A percentile compares a stretch with the other conserved stretches of the same genome.
Evolutionary conservation across 2,113 vertebrate genomes (phyloP).

Genomic region (Megaleporinus macrocephalus): DNA sequence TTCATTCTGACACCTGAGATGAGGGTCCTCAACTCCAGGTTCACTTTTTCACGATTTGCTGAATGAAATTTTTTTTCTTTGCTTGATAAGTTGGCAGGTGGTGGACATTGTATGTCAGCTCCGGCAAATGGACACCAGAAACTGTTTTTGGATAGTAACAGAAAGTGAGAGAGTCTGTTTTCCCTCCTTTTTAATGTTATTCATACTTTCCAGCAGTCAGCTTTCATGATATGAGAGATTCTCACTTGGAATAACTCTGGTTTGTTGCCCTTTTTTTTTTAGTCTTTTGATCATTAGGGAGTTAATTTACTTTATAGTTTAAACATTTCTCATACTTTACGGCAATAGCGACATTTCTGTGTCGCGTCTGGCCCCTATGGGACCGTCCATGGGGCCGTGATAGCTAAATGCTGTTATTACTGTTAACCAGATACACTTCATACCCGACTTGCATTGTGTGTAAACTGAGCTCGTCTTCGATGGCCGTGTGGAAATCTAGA

Average conservation of each 20-base stretch:
- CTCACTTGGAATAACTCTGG: neutral
- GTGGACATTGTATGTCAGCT: neutral
- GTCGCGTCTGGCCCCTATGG: too few species aligned
- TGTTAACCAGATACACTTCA: too few species aligned
- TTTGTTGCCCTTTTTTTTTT: neutral
- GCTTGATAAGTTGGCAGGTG: neutral
- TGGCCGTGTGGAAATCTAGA: too few species aligned
- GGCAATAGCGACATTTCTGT: too few species aligned
- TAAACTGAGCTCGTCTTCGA: too few species aligned
- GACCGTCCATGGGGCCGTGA: too few species aligned
- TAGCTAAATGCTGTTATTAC: too few species aligned
- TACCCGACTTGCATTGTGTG: too few species aligned
- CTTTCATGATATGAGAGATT: neutral
- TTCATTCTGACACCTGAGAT: slow-evolving; percentile 15
- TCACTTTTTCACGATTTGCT: neutral
- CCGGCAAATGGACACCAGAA: slow-evolving; percentile 4
- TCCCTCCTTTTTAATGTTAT: too few species aligned
- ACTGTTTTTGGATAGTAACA: neutral
- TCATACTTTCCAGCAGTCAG: neutral
- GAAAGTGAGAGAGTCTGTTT: neutral
- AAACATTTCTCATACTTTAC: too few species aligned
- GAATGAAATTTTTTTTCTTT: neutral
- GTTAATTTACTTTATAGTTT: too few species aligned
- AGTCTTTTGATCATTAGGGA: neutral
- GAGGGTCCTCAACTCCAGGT: neutral